Conservation (phyloP, 2,888 invertebrate genomes). For the Chrysina gloriosa region DNA sequence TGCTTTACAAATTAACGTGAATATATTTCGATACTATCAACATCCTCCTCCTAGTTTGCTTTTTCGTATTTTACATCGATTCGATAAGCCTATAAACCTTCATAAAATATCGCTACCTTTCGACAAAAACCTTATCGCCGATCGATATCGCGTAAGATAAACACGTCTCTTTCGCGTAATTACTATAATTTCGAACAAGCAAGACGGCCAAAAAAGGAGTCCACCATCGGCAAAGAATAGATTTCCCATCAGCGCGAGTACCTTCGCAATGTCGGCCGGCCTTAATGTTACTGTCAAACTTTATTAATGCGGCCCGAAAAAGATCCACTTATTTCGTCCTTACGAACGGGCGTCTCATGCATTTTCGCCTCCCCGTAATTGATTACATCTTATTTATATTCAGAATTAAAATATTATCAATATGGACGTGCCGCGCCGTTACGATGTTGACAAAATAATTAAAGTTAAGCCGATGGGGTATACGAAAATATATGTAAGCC, state of each 20-base stretch:
- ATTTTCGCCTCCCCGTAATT: conserved; percentile 5
- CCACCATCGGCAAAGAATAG: background rate
- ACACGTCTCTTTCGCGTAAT: conserved; percentile 13
- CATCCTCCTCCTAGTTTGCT: too few species aligned
- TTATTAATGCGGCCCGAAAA: conserved; percentile 21
- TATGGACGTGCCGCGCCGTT: conserved; percentile 19
- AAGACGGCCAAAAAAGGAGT: background rate
- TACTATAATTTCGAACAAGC: conserved; percentile 18
- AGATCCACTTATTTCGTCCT: conserved; percentile 21
- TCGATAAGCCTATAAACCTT: too few species aligned
- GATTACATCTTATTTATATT: conserved; percentile 34
- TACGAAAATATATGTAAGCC: background rate
- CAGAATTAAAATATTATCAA: conserved; percentile 36
- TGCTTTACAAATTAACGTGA: too few species aligned
- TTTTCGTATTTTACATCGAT: too few species aligned
- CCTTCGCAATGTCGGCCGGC: background rate
- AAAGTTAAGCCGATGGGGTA: conserved; percentile 11
- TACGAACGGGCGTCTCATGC: background rate
- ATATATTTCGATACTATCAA: too few species aligned
- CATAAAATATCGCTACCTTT: too few species aligned
- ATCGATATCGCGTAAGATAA: conserved; percentile 7
- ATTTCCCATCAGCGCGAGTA: background rate
- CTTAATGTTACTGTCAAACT: conserved; percentile 35
- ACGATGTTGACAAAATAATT: conserved; percentile 35
- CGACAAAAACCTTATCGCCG: background rate